phyloP scores from a whole-genome alignment of 2,797 vertebrate species.

The Phrynocephalus forsythii region DNA sequence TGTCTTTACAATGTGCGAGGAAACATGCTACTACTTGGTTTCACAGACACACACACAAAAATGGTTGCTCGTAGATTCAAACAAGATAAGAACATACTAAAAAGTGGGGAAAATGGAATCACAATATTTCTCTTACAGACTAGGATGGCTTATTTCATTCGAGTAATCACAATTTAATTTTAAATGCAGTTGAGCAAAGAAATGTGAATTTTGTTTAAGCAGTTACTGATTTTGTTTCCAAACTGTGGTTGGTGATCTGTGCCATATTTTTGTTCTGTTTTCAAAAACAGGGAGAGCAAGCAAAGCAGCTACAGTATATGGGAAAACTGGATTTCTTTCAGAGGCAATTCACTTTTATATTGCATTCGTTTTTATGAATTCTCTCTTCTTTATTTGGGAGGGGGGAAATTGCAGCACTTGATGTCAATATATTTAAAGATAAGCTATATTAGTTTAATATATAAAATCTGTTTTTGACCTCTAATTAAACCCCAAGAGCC shows the following conservation, averaged over 20 bases:
- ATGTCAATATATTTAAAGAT: background rate
- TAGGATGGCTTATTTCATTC: background rate
- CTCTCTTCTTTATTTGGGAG: conserved; percentile 34
- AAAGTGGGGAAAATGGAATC: background rate
- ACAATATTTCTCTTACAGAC: background rate
- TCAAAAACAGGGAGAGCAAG: background rate
- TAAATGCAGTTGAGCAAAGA: background rate
- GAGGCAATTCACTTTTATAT: background rate
- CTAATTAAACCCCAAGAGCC: conserved; percentile 44
- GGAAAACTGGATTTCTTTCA: conserved; percentile 23
- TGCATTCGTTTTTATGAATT: background rate
- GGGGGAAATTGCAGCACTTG: background rate
- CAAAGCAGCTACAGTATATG: background rate
- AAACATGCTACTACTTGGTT: background rate
- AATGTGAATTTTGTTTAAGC: background rate
- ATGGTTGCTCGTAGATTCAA: background rate
- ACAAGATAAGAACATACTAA: background rate
- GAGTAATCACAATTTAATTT: background rate
- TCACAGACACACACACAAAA: background rate
- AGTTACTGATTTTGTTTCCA: conserved; percentile 21
- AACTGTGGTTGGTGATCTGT: background rate
- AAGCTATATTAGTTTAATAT: background rate
- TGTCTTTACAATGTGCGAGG: background rate
- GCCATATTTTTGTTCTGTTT: background rate
- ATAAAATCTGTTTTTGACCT: conserved; percentile 34